These are phyloP conservation scores for Oscheius sp. DNA, from an alignment of 2,888 invertebrate species.

Conservation along the genomic window DNA sequence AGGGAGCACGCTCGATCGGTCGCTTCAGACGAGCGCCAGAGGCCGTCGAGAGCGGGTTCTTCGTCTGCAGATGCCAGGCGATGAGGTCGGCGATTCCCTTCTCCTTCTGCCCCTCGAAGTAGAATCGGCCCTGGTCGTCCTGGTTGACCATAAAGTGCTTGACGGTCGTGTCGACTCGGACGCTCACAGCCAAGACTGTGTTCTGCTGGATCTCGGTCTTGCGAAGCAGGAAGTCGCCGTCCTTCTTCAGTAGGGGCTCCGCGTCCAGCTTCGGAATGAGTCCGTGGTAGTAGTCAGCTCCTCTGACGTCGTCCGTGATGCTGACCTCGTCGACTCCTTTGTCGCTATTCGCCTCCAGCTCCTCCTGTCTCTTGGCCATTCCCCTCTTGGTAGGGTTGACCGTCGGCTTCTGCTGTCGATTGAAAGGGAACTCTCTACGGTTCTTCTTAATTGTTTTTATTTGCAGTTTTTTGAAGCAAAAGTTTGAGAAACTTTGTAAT, in stretches of 20 bases:
- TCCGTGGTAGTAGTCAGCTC: constrained; percentile 68
- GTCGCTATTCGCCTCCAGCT: background rate
- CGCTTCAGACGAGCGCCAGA: constrained; percentile 43
- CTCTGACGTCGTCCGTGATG: constrained; percentile 61
- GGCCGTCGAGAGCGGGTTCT: constrained; percentile 48
- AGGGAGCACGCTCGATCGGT: constrained; percentile 52
- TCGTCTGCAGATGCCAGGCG: constrained; percentile 49
- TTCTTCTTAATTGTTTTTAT: background rate
- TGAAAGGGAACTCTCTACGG: background rate
- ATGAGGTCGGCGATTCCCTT: constrained; percentile 53
- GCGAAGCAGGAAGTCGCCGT: constrained; percentile 60
- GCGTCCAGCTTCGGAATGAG: constrained; percentile 61
- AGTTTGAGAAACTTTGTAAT: background rate
- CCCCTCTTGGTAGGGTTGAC: no score
- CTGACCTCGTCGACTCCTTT: constrained; percentile 43
- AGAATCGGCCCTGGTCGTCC: constrained; percentile 41
- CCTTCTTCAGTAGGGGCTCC: constrained; percentile 58
- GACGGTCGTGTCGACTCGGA: constrained; percentile 44
- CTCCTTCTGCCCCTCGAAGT: constrained; percentile 49
- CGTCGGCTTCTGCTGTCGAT: no score
- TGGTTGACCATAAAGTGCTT: constrained; percentile 59
- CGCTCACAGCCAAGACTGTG: constrained; percentile 58
- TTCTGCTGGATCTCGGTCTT: constrained; percentile 58
- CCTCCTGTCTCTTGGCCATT: no score
- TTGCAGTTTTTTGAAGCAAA: background rate